phyloP scores from a whole-genome alignment of 2,113 vertebrate species.

The Pangasianodon gigas region DNA sequence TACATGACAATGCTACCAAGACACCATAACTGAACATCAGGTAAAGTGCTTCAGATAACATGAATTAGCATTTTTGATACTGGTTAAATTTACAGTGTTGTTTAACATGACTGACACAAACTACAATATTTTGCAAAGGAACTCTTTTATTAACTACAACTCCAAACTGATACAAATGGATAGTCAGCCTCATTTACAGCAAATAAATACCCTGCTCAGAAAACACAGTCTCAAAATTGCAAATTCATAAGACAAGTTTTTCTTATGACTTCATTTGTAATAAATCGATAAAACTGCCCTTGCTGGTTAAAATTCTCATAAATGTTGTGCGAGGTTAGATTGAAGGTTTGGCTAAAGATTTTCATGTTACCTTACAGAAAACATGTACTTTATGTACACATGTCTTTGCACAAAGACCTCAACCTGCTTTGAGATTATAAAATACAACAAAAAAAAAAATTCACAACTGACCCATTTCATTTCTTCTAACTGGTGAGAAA shows the following conservation, averaged over 20 bases:
- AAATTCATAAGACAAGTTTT: not conserved
- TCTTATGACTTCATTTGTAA: not conserved
- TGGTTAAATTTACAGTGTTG: slow-evolving; percentile 6
- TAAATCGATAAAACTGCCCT: not conserved
- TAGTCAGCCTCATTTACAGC: not conserved
- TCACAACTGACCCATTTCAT: not conserved
- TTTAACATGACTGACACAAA: slow-evolving; percentile 26
- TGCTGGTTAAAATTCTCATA: not conserved
- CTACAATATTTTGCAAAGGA: slow-evolving; percentile 2
- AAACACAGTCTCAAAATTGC: not conserved
- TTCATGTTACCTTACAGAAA: not conserved
- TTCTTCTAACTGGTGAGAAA: not conserved
- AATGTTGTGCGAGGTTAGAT: not conserved
- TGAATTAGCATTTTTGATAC: not conserved
- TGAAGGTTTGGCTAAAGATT: not conserved
- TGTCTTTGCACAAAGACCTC: not conserved
- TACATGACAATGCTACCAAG: slow-evolving; percentile 24
- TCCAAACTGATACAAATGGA: not conserved
- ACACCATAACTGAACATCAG: slow-evolving; percentile 25
- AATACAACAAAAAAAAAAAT: not conserved
- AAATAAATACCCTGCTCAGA: slow-evolving; percentile 41
- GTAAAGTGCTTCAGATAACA: slow-evolving; percentile 36
- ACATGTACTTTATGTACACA: not conserved
- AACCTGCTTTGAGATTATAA: not conserved
- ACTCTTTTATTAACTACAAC: slow-evolving; percentile 13